Conservation (phyloP, 2,797 vertebrate genomes). For the Neoniphon sammara region DNA sequence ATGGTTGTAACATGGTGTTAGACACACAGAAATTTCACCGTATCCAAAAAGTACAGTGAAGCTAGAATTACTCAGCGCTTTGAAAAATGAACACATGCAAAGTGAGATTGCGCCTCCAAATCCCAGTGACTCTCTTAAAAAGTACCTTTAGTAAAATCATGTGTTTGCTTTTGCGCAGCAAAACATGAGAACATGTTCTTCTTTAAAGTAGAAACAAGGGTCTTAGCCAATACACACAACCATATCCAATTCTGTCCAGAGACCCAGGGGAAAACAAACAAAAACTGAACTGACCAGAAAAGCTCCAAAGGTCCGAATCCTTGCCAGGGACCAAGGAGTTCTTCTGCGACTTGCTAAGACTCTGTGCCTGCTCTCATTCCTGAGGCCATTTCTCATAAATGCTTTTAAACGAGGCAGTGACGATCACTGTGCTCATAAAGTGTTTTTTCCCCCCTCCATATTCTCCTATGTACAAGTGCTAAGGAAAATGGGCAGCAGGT, state of each 20-base stretch:
- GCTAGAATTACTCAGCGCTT: not conserved
- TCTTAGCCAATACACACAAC: constrained; percentile 69
- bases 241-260: constrained; percentile 46
- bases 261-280: constrained; percentile 68
- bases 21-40: not conserved
- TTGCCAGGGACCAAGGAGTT: constrained; percentile 37
- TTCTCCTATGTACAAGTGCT: not conserved
- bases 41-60: too few species aligned
- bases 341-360: constrained; percentile 39
- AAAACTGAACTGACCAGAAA: constrained; percentile 38
- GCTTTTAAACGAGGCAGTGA: not conserved
- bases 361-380: constrained; percentile 27
- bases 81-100: not conserved
- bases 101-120: not conserved
- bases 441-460: not conserved
- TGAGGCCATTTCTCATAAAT: constrained; percentile 25
- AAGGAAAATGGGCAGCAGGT: not conserved
- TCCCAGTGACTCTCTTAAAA: not conserved
- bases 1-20: not conserved
- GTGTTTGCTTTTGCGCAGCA: constrained; percentile 23
- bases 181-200: constrained; percentile 57
- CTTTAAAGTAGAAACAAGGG: constrained; percentile 41
- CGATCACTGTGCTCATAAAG: not conserved
- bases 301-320: constrained; percentile 31
- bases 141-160: not conserved